Conservation (phyloP, 2,113 vertebrate species). For the Malurus elegans region DNA sequence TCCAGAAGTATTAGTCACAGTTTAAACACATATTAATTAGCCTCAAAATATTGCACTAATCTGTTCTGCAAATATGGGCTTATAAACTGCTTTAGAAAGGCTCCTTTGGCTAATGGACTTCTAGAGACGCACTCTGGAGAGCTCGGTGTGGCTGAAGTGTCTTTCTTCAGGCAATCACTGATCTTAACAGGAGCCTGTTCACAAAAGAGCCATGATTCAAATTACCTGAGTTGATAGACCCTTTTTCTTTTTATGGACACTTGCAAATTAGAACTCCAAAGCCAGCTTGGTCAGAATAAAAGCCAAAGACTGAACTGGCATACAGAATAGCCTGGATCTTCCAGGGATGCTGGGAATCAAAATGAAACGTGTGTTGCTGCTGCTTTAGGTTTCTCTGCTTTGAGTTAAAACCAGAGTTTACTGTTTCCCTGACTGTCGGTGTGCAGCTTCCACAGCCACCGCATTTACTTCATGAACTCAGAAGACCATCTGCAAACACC, state of each 20-base stretch:
- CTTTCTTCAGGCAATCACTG: not conserved
- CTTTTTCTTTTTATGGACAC: not conserved
- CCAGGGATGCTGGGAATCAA: not conserved
- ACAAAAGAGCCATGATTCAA: not conserved
- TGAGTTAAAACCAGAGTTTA: not conserved
- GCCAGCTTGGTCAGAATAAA: not conserved
- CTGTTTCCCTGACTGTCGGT: not conserved
- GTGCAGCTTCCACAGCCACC: not conserved
- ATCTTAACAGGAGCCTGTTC: not conserved
- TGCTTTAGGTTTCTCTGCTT: not conserved
- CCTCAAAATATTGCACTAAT: slow-evolving; percentile 10
- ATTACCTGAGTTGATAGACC: not conserved
- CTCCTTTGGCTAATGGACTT: not conserved
- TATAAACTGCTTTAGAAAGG: slow-evolving; percentile 3
- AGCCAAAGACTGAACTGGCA: not conserved
- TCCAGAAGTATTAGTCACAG: slow-evolving; percentile 2
- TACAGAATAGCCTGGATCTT: not conserved
- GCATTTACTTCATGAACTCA: not conserved
- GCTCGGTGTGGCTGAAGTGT: not conserved
- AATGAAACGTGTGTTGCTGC: not conserved
- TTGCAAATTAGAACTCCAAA: not conserved
- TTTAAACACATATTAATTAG: slow-evolving; percentile 32
- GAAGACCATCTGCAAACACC: not conserved
- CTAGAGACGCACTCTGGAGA: not conserved
- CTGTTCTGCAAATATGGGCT: slow-evolving; percentile 6